phyloP scores from a whole-genome alignment of 2,888 invertebrate genomes.

The Eupithecia centaureata region DNA sequence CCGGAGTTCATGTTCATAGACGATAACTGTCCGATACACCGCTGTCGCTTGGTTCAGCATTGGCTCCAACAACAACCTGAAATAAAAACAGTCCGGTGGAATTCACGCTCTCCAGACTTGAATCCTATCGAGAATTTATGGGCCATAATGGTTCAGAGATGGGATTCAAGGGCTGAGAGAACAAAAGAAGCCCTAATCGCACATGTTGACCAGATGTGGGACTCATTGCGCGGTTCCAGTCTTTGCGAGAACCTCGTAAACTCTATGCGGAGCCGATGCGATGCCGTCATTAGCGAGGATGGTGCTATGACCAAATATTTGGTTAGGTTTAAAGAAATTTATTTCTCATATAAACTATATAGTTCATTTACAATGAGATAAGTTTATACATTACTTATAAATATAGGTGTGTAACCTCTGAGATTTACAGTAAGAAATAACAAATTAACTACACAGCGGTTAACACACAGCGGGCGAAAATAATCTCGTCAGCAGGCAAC shows the following conservation, averaged over 20 bases:
- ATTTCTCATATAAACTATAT: too few relatives aligned
- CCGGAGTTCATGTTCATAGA: constrained; percentile 2
- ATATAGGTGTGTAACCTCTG: too few relatives aligned
- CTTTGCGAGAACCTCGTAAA: constrained; percentile 25
- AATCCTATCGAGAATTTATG: constrained; percentile 10
- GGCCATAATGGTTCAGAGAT: constrained; percentile 13
- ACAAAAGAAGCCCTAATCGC: constrained; percentile 6
- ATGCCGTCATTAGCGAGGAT: neutral
- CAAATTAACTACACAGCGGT: too few relatives aligned
- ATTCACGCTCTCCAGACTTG: neutral
- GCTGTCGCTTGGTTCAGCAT: constrained; percentile 1
- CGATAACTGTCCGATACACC: neutral
- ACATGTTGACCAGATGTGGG: constrained; percentile 19
- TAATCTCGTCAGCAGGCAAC: too few relatives aligned
- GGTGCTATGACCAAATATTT: neutral
- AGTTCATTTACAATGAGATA: too few relatives aligned
- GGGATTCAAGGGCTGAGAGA: neutral
- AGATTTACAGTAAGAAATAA: too few relatives aligned
- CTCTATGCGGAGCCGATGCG: constrained; percentile 24
- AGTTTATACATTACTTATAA: too few relatives aligned
- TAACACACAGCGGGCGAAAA: too few relatives aligned
- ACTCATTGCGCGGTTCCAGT: constrained; percentile 23
- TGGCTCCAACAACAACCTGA: constrained; percentile 6
- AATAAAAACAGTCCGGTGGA: neutral
- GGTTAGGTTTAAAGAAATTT: too few relatives aligned